phyloP scores from a whole-genome alignment of 2,113 vertebrate species.

The Phrynocephalus versicolor region DNA sequence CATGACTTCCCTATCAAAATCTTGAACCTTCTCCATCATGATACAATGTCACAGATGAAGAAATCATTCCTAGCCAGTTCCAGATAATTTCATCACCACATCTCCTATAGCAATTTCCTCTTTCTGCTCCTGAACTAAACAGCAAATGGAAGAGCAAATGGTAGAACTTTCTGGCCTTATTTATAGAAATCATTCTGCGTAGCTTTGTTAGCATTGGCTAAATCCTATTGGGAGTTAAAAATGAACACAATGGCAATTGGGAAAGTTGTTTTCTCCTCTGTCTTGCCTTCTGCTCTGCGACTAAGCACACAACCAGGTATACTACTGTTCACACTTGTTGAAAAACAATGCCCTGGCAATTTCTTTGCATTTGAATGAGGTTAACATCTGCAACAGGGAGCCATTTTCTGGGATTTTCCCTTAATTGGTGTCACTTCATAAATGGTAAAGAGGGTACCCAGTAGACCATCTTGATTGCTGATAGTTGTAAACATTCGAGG shows the following conservation, averaged over 20 bases:
- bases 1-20: conserved; percentile 66
- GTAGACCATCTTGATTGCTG: too few species aligned
- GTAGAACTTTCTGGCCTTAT: conserved; percentile 37
- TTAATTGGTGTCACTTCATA: too few species aligned
- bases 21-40: conserved; percentile 37
- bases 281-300: too few species aligned
- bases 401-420: too few species aligned
- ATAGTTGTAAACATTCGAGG: too few species aligned
- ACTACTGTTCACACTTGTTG: too few species aligned
- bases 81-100: conserved; percentile 55
- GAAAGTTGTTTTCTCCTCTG: neutral
- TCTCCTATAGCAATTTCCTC: conserved; percentile 53
- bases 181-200: conserved; percentile 34
- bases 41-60: conserved; percentile 66
- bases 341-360: too few species aligned
- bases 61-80: conserved; percentile 38
- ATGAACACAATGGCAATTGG: neutral
- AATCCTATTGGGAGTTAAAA: neutral
- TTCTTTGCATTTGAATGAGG: too few species aligned
- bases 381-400: too few species aligned
- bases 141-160: conserved; percentile 43
- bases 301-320: too few species aligned
- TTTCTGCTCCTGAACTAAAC: conserved; percentile 35
- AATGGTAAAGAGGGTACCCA: too few species aligned
- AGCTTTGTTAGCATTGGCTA: conserved; percentile 29